Evolutionary conservation across 2,888 invertebrate genomes (phyloP).

Genomic region (Caenorhabditis sinica): DNA sequence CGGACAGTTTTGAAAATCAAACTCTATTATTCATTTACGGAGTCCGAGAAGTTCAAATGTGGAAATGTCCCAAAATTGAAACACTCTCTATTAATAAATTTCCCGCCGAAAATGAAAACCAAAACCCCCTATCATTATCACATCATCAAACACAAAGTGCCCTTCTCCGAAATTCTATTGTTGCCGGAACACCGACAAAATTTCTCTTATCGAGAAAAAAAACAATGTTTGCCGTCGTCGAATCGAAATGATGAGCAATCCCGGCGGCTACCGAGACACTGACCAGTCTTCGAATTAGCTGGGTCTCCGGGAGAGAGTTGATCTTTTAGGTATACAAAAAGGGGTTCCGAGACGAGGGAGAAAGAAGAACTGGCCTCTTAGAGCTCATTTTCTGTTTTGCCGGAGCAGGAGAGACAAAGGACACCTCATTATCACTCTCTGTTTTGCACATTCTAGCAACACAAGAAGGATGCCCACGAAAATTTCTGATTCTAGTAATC

Average conservation of each 20-base stretch:
- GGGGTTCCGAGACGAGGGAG: constrained; percentile 5
- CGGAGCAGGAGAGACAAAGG: background rate
- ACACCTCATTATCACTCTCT: background rate
- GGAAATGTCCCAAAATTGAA: no score
- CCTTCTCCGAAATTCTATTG: background rate
- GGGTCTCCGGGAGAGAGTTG: constrained; percentile 45
- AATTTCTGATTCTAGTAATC: constrained; percentile 36
- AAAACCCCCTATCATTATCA: background rate
- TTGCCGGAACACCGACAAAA: constrained; percentile 22
- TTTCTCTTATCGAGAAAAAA: constrained; percentile 34
- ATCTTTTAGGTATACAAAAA: constrained; percentile 49
- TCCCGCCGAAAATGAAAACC: background rate
- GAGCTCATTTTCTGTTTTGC: constrained; percentile 20
- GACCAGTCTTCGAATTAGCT: constrained; percentile 60
- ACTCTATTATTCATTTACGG: no score
- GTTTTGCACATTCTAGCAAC: background rate
- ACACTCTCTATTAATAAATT: background rate
- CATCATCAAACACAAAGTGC: background rate
- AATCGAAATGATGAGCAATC: constrained; percentile 42
- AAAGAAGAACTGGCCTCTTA: constrained; percentile 31
- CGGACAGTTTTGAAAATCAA: no score
- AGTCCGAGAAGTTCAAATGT: no score
- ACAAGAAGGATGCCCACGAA: constrained; percentile 27
- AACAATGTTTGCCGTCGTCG: constrained; percentile 51
- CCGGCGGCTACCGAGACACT: background rate